Percentiles rank a stretch among this genome's conserved stretches.
Evolutionary conservation across 2,797 vertebrate genomes (phyloP).

Genomic region (Pipistrellus nathusii): DNA sequence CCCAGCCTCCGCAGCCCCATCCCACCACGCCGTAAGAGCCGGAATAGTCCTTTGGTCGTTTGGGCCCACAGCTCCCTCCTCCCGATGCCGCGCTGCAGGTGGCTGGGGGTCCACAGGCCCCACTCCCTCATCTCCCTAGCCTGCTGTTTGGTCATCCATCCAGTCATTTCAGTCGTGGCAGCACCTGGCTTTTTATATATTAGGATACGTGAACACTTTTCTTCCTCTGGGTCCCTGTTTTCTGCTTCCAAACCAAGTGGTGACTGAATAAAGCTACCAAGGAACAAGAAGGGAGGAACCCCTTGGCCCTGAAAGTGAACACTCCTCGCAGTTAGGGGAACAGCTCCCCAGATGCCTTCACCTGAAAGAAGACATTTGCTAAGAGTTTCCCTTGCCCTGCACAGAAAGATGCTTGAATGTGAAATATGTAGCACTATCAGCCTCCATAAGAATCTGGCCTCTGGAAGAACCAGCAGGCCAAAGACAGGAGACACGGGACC

Average conservation of each 20-base stretch:
- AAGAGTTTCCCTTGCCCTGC: background rate
- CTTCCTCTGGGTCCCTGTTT: background rate
- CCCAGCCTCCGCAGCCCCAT: too few relatives aligned
- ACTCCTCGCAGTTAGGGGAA: background rate
- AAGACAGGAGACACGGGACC: background rate
- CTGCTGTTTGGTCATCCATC: too few relatives aligned
- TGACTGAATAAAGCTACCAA: background rate
- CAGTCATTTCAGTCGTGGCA: fast-evolving
- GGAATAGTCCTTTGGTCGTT: too few relatives aligned
- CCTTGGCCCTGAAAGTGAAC: background rate
- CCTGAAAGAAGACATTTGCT: background rate
- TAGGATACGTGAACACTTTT: background rate
- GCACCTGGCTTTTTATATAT: too few relatives aligned
- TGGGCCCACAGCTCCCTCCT: too few relatives aligned
- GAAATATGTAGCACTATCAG: background rate
- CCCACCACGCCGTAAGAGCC: too few relatives aligned
- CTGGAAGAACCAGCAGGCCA: background rate
- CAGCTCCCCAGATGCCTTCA: background rate
- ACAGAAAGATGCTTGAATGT: background rate
- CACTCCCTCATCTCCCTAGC: too few relatives aligned
- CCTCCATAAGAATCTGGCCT: background rate
- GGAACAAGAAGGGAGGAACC: background rate
- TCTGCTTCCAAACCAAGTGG: background rate
- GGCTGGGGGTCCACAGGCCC: too few relatives aligned
- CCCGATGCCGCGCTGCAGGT: too few relatives aligned